Evolutionary conservation across 2,888 invertebrate species (phyloP).

Genomic region (Tiphia femorata): DNA sequence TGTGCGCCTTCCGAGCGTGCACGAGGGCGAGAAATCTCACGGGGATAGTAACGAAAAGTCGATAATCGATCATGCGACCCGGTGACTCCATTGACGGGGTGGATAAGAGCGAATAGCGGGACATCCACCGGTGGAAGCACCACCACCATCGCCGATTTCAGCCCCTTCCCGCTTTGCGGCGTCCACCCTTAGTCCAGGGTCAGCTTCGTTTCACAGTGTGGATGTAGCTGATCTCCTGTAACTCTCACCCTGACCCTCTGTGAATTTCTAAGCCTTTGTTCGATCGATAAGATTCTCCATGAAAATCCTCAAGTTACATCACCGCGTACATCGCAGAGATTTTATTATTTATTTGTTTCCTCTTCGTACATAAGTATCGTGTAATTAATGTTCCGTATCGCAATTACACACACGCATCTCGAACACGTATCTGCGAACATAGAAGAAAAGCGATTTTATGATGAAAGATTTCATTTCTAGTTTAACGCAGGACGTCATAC

Average conservation of each 20-base stretch:
- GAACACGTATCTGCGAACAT: no score
- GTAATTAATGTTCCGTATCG: no score
- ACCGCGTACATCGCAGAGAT: no score
- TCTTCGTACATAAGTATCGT: no score
- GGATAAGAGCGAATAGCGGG: conserved; percentile 7
- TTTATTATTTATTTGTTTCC: no score
- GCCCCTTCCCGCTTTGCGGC: no score
- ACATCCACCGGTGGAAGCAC: neutral
- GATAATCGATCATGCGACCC: conserved; percentile 37
- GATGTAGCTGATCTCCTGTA: neutral
- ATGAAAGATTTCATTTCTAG: no score
- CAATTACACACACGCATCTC: no score
- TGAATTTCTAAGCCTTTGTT: conserved; percentile 5
- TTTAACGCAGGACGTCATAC: no score
- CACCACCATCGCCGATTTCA: neutral
- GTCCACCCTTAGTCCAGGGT: neutral
- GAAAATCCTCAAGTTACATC: no score
- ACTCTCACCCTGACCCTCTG: conserved; percentile 2
- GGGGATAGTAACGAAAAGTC: conserved; percentile 23
- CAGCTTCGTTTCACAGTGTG: neutral
- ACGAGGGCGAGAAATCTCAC: conserved; percentile 19
- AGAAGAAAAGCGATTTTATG: no score
- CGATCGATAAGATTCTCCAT: no score
- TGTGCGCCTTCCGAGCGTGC: conserved; percentile 1
- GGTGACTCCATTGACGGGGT: conserved; percentile 26